Conservation (phyloP, 2,113 vertebrate species). For the Phylloscopus trochilus region DNA sequence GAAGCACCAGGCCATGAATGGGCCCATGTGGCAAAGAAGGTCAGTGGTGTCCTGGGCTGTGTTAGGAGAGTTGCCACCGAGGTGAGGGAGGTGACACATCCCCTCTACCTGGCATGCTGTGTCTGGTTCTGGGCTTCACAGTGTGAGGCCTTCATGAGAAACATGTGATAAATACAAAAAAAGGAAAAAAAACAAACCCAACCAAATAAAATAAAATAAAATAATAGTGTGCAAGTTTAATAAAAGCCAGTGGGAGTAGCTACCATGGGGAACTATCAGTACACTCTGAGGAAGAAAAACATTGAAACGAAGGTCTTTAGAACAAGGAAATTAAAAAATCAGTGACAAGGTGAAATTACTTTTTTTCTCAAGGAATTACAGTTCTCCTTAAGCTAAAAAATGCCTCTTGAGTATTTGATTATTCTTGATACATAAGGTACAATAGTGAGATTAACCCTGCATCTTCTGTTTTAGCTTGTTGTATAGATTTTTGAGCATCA, state of each 20-base stretch:
- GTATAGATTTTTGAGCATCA: background rate
- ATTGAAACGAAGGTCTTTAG: background rate
- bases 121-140: background rate
- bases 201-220: background rate
- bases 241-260: background rate
- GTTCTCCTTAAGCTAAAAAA: background rate
- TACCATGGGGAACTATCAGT: background rate
- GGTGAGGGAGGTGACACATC: background rate
- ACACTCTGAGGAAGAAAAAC: background rate
- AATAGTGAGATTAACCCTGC: background rate
- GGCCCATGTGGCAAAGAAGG: background rate
- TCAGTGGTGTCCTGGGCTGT: background rate
- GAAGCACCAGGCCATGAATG: background rate
- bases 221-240: background rate
- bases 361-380: background rate
- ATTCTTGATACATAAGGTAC: background rate
- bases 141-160: background rate
- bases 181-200: background rate
- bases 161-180: background rate
- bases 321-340: background rate
- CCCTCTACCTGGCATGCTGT: background rate
- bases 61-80: accelerated
- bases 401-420: background rate
- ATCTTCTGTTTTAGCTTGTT: background rate
- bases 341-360: background rate